Percentiles rank a stretch among this genome's conserved stretches.
These are phyloP conservation scores for Mystacides longicornis DNA, from an alignment of 2,888 invertebrate genomes.

Conservation along the genomic window DNA sequence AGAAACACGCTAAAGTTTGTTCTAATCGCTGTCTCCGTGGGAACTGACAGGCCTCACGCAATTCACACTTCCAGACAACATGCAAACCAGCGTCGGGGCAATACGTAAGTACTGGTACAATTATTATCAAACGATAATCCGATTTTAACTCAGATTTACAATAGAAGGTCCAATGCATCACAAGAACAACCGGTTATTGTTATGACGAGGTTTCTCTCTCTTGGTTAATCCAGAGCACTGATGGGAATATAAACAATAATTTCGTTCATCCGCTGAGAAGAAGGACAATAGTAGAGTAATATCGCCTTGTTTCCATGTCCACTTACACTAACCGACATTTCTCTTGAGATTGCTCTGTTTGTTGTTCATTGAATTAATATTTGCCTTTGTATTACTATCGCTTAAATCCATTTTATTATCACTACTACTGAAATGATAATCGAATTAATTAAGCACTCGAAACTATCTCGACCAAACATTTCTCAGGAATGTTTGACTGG, in stretches of 20 bases:
- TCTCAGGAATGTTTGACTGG: too few species aligned
- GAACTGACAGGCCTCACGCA: neutral
- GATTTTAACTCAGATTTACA: neutral
- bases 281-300: neutral
- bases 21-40: slow-evolving; percentile 6
- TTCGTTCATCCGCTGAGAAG: neutral
- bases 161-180: neutral
- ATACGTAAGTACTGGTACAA: neutral
- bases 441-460: neutral
- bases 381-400: neutral
- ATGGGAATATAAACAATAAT: neutral
- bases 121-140: neutral
- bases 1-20: slow-evolving; percentile 3
- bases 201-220: too few species aligned
- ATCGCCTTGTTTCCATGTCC: neutral
- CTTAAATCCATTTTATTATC: neutral
- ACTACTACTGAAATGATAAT: neutral
- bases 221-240: too few species aligned
- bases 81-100: too few species aligned
- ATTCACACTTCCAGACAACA: neutral
- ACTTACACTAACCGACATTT: neutral
- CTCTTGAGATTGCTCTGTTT: neutral
- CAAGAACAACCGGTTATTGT: too few species aligned
- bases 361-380: neutral
- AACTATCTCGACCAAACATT: too few species aligned